Evolutionary conservation across 2,888 invertebrate species (phyloP), one percentile per base, ranked within the genome.

Genomic region (Mayetiola destructor): DNA sequence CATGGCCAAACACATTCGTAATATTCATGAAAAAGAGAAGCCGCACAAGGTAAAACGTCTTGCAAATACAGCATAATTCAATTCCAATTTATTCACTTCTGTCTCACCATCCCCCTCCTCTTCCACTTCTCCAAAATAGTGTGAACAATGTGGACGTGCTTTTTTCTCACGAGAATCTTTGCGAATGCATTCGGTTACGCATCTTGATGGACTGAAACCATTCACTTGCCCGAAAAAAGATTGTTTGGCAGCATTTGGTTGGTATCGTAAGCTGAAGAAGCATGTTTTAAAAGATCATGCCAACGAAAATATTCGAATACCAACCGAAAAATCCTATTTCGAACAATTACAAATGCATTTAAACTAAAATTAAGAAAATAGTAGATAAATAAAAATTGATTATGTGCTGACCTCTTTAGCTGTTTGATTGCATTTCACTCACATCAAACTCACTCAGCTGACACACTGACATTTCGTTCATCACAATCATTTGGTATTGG

Each of bases 261-360:
- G 62, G 62, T 61, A 61, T 48, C 60, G 60, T 56, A 61, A 61
- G 4, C 40, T 62, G 2, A 59, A 61, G 32, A 62, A 62, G 53
- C 62, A 62, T 56, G 60, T 62, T 60, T 58, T 52, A 37, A 57
- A 53, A 8, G 60, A 60, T 35, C 62, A 62, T 59, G 56, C 59
- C n/a, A 60, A 59, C 18, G 48, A 48, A 27, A 27, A 27, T 5
- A 35, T 58, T 14, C 59, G 60, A 55, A 58, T 62, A 59, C 60
- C 62, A 32, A 62, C 59, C 1, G 61, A 62, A 59, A 62, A 61
- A 56, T 56, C 58, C 55, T 61, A 59, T 48, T 36, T 60, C 35
- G 58, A 60, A 58, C 32, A 56, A 21, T 36, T 53, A 42, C 10
- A 14, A 23, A 12, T 10, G 12, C n/a, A n/a, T 23, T 23, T 10